Evolutionary conservation across 2,113 vertebrate species (phyloP).

Genomic region (Platysteira castanea): DNA sequence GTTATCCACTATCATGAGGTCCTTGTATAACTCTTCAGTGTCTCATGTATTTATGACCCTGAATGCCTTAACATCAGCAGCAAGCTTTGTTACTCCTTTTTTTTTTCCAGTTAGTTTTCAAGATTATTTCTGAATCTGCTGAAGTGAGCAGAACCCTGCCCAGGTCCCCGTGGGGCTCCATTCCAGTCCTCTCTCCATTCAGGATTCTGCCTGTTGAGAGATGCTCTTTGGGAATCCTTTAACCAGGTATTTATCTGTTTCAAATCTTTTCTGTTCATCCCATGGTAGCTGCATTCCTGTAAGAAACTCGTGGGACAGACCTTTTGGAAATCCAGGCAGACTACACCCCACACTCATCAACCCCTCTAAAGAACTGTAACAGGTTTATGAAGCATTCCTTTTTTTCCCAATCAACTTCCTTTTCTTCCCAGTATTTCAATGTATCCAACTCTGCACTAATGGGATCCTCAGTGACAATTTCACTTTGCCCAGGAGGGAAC

Average conservation of each 20-base stretch:
- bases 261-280: not conserved
- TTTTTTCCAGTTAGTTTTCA: not conserved
- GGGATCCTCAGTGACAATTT: not conserved
- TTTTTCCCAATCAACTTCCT: not conserved
- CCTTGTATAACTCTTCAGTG: not conserved
- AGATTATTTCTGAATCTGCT: not conserved
- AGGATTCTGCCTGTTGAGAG: not conserved
- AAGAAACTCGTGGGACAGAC: not conserved
- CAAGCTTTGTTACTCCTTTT: not conserved
- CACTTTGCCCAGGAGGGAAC: not conserved
- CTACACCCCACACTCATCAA: rapidly evolving
- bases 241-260: not conserved
- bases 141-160: not conserved
- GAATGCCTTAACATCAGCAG: not conserved
- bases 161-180: not conserved
- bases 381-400: not conserved
- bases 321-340: not conserved
- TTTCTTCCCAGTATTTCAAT: not conserved
- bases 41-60: not conserved
- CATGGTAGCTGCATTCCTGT: not conserved
- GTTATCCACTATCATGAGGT: not conserved
- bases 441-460: not conserved
- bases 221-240: not conserved
- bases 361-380: not conserved
- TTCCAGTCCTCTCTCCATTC: not conserved